Evolutionary conservation across 2,888 invertebrate genomes (phyloP).

Genomic region (Luperina nickerlii): DNA sequence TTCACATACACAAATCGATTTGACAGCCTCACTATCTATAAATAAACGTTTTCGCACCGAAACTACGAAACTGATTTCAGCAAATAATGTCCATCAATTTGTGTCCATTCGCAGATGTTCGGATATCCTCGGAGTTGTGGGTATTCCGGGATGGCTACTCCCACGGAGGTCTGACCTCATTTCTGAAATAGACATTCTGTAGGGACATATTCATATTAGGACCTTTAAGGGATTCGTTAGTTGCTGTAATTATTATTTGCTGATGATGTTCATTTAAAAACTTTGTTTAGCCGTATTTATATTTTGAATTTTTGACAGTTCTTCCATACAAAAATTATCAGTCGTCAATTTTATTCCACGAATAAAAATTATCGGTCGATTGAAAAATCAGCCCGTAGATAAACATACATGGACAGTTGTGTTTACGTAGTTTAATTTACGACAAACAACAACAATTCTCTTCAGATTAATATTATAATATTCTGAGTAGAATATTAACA

Average conservation of each 20-base stretch:
- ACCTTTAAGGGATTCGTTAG: neutral
- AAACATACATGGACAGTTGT: neutral
- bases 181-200: slow-evolving; percentile 33
- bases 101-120: slow-evolving; percentile 7
- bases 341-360: no score
- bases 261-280: slow-evolving; percentile 30
- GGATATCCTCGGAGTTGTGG: slow-evolving; percentile 15
- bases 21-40: neutral
- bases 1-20: neutral
- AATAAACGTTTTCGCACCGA: slow-evolving; percentile 1
- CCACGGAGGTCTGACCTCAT: slow-evolving; percentile 25
- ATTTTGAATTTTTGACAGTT: no score
- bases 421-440: neutral
- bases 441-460: neutral
- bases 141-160: slow-evolving; percentile 25
- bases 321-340: no score
- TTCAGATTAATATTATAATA: neutral
- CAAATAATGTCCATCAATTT: slow-evolving; percentile 46
- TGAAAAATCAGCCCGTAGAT: neutral
- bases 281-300: neutral
- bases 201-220: slow-evolving; percentile 24
- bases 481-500: neutral
- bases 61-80: slow-evolving; percentile 35
- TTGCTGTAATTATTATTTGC: slow-evolving; percentile 12
- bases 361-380: no score